phyloP scores from a whole-genome alignment of 2,113 vertebrate species.

The Anser brachyrhynchus region DNA sequence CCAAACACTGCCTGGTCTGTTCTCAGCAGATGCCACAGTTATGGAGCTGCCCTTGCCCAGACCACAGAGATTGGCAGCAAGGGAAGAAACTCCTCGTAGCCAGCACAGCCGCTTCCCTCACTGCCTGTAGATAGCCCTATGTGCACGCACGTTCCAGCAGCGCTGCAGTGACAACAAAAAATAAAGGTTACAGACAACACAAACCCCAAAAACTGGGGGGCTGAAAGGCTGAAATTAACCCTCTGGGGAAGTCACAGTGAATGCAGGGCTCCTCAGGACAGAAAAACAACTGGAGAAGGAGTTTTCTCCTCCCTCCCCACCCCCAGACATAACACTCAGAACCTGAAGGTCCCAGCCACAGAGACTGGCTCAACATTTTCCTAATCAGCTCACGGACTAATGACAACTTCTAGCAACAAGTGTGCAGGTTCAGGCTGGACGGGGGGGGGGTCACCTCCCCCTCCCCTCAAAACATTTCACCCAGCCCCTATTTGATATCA shows the following conservation, averaged over 20 bases:
- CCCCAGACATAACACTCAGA: background rate
- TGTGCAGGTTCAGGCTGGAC: background rate
- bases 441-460: background rate
- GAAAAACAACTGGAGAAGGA: background rate
- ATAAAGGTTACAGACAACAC: background rate
- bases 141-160: background rate
- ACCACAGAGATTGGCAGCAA: conserved; percentile 49
- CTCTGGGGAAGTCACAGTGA: background rate
- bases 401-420: conserved; percentile 1
- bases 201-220: background rate
- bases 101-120: background rate
- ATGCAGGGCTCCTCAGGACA: fast-evolving
- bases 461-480: conserved; percentile 1
- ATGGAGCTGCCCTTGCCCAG: conserved; percentile 44
- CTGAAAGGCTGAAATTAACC: background rate
- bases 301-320: background rate
- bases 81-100: background rate
- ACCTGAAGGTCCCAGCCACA: conserved; percentile 2
- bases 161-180: background rate
- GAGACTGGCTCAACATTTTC: background rate
- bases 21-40: conserved; percentile 13
- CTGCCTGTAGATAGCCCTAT: background rate
- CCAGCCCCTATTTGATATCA: conserved; percentile 49
- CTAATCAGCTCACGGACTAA: background rate
- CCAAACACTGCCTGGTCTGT: background rate